phyloP scores from a whole-genome alignment of 2,888 invertebrate genomes.

The Acheta domesticus region DNA sequence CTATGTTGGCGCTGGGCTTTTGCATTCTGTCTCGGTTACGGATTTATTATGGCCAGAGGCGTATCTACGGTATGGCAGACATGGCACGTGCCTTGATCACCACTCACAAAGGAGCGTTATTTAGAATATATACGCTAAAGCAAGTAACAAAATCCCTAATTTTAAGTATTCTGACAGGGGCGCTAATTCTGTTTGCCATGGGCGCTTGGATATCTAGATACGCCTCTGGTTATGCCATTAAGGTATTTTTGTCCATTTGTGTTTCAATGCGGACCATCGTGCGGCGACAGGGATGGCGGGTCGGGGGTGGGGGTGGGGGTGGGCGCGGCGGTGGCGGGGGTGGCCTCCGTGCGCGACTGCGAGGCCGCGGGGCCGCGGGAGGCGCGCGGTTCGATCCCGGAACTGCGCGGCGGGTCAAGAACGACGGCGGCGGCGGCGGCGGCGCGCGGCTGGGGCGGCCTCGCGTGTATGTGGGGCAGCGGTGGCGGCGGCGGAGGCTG shows the following conservation, averaged over 20 bases:
- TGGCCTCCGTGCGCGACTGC: neutral
- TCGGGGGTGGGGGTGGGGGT: neutral
- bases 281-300: neutral
- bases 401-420: neutral
- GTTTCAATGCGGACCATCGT: neutral
- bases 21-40: too few relatives aligned
- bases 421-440: neutral
- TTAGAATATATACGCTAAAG: too few relatives aligned
- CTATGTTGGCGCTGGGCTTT: too few relatives aligned
- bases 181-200: too few relatives aligned
- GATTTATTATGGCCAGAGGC: too few relatives aligned
- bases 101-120: too few relatives aligned
- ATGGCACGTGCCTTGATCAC: too few relatives aligned
- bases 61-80: too few relatives aligned
- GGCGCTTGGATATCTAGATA: too few relatives aligned
- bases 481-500: neutral
- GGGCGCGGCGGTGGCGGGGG: neutral
- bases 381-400: conserved; percentile 18
- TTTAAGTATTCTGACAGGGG: too few relatives aligned
- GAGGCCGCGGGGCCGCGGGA: neutral
- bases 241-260: neutral
- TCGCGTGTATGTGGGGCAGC: neutral
- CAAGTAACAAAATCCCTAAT: too few relatives aligned
- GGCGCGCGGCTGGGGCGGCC: neutral
- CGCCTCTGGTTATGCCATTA: too few relatives aligned